These are phyloP conservation scores for Proisotoma minuta DNA, from an alignment of 2,888 invertebrate genomes.

Conservation along the genomic window DNA sequence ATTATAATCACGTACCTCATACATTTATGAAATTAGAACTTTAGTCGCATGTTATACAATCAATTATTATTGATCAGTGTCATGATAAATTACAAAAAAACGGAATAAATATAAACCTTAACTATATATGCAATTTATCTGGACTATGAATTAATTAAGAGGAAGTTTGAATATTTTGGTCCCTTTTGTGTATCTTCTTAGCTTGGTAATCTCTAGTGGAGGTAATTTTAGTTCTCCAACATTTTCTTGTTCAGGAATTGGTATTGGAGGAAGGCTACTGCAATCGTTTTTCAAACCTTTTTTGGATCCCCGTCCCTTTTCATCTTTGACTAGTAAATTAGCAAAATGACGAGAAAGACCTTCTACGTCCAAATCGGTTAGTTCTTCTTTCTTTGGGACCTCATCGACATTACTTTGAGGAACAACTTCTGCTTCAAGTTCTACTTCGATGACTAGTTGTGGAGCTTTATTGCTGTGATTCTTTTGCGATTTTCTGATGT, in stretches of 20 bases:
- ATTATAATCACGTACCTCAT: too few species aligned
- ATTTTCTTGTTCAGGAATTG: not conserved
- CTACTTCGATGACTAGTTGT: too few species aligned
- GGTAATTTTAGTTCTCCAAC: not conserved
- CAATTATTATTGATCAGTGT: too few species aligned
- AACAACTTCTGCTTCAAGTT: not conserved
- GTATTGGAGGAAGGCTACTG: not conserved
- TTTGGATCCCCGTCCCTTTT: not conserved
- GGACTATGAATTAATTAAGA: too few species aligned
- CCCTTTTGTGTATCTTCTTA: not conserved
- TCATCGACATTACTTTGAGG: not conserved
- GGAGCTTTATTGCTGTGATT: too few species aligned
- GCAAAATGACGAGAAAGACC: not conserved
- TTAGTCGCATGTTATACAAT: too few species aligned
- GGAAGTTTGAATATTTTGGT: not conserved
- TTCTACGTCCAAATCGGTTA: not conserved
- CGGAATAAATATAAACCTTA: too few species aligned
- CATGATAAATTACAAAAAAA: too few species aligned
- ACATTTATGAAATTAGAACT: too few species aligned
- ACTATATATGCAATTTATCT: too few species aligned
- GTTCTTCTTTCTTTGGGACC: not conserved
- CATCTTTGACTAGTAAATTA: not conserved
- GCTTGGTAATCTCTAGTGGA: not conserved
- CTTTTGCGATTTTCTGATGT: too few species aligned
- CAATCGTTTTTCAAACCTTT: too few species aligned